These are phyloP conservation scores for Agrochola lychnidis DNA, from an alignment of 2,888 invertebrate species.

Conservation along the genomic window DNA sequence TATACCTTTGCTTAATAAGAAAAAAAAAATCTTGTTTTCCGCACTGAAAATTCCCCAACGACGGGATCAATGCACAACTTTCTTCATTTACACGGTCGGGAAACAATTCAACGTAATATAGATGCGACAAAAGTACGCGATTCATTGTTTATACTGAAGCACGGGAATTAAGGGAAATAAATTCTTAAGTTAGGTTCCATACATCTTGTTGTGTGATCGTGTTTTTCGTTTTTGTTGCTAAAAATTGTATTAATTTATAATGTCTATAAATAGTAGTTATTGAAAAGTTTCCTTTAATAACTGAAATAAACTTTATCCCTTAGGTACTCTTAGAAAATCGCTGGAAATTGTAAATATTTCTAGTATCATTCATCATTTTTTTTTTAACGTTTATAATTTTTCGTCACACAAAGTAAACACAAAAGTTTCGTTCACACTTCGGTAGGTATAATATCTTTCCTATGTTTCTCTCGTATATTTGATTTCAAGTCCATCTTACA, in stretches of 20 bases:
- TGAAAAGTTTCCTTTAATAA: too few relatives aligned
- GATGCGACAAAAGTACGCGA: conserved; percentile 28
- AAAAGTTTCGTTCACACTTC: background rate
- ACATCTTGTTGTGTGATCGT: background rate
- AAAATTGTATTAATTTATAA: background rate
- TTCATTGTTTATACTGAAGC: conserved; percentile 24
- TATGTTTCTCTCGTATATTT: background rate
- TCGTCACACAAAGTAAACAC: background rate
- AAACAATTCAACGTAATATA: conserved; percentile 46
- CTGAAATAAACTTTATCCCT: background rate
- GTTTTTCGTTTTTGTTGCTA: background rate
- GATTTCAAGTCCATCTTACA: conserved; percentile 31
- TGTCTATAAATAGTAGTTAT: too few relatives aligned
- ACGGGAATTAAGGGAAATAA: background rate
- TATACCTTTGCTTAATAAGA: conserved; percentile 73
- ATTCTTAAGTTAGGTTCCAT: background rate
- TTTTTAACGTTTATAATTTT: background rate
- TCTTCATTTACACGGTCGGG: conserved; percentile 74
- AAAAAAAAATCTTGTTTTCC: conserved; percentile 69
- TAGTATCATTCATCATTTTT: background rate
- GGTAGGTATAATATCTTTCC: background rate
- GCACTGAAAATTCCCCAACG: conserved; percentile 72
- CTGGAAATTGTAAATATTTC: background rate
- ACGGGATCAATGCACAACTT: conserved; percentile 74
- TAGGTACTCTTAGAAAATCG: background rate